Conservation (phyloP, 2,797 vertebrate genomes). For the Micromesistius poutassou region DNA sequence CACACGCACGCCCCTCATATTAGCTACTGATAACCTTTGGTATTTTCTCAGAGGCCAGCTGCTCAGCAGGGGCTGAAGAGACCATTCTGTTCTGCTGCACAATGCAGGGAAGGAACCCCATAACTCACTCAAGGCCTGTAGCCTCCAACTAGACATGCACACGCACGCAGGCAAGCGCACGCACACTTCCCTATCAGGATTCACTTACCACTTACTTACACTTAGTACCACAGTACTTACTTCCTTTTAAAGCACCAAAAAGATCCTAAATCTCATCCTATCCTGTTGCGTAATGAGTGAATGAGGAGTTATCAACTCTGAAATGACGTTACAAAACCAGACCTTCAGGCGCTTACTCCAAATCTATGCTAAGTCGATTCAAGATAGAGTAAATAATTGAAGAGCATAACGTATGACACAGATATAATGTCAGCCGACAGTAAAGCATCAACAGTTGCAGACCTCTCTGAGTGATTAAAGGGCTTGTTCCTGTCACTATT, state of each 20-base stretch:
- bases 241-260: neutral
- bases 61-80: slow-evolving; percentile 36
- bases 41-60: slow-evolving; percentile 34
- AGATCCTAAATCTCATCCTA: neutral
- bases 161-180: slow-evolving; percentile 14
- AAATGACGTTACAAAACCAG: neutral
- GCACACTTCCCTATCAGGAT: neutral
- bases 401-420: neutral
- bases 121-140: slow-evolving; percentile 25
- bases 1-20: slow-evolving; percentile 33
- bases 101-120: slow-evolving; percentile 43
- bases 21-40: slow-evolving; percentile 42
- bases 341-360: neutral
- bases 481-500: neutral
- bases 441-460: neutral
- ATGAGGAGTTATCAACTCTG: slow-evolving; percentile 1
- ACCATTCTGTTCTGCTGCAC: slow-evolving; percentile 40
- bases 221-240: neutral
- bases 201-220: neutral
- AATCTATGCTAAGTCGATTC: neutral
- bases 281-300: neutral
- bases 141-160: slow-evolving; percentile 27
- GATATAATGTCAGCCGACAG: no score
- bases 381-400: neutral
- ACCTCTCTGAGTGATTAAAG: neutral